These are phyloP conservation scores for Mylabris sibirica DNA, from an alignment of 2,888 invertebrate species.

Conservation along the genomic window DNA sequence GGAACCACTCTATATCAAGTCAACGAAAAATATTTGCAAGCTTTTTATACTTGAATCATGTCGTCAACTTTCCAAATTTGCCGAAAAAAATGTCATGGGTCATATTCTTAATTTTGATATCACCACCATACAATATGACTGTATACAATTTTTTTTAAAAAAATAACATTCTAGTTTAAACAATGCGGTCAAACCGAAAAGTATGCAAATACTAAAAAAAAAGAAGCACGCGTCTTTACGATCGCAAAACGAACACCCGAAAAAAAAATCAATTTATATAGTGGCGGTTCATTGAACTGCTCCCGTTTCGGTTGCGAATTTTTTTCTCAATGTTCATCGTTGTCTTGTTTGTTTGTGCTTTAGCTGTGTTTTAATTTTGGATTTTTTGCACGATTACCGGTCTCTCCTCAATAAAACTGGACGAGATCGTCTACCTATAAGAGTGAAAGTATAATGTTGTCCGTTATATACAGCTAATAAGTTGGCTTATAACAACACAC, in stretches of 20 bases:
- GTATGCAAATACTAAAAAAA: too few relatives aligned
- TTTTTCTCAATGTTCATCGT: background rate
- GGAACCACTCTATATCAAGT: background rate
- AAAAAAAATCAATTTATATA: background rate
- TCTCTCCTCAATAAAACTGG: conserved; percentile 10
- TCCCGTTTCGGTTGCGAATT: background rate
- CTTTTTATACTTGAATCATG: background rate
- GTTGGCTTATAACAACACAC: background rate
- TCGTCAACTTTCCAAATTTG: conserved; percentile 10
- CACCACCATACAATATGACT: background rate
- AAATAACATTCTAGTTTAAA: background rate
- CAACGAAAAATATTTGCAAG: background rate
- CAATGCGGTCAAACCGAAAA: conserved; percentile 2
- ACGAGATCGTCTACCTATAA: conserved; percentile 37
- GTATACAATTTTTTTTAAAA: too few relatives aligned
- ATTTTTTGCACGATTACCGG: conserved; percentile 10
- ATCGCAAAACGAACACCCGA: background rate
- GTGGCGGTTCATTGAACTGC: conserved; percentile 3
- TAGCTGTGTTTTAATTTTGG: background rate
- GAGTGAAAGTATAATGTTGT: conserved; percentile 33
- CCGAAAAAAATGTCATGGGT: conserved; percentile 8
- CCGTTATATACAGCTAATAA: conserved; percentile 6
- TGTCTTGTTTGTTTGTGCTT: background rate
- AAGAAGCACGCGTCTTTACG: background rate
- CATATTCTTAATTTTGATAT: background rate